phyloP scores from a whole-genome alignment of 1,140 invertebrate species.

The Asbolus verrucosus region DNA sequence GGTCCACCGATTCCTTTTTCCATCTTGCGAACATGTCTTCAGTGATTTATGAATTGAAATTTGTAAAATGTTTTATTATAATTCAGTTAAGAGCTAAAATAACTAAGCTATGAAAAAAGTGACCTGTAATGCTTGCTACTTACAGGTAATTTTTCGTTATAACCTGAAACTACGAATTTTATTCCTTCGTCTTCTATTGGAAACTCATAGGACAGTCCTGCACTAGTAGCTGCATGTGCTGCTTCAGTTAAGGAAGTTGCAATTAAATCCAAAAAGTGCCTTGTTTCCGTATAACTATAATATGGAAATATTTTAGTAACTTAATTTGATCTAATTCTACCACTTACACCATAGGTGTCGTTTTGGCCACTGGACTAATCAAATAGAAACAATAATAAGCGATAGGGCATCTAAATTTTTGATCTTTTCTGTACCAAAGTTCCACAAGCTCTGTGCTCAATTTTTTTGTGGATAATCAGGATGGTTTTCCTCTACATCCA shows the following conservation, averaged over 20 bases:
- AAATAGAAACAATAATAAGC: constrained; percentile 81
- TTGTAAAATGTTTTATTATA: constrained; percentile 74
- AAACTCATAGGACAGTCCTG: constrained; percentile 76
- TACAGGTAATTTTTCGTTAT: constrained; percentile 79
- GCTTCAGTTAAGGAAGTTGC: constrained; percentile 79
- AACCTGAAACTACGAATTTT: constrained; percentile 77
- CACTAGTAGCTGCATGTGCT: constrained; percentile 81
- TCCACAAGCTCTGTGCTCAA: constrained; percentile 73
- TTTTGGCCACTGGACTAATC: constrained; percentile 73
- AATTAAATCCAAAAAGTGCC: no score
- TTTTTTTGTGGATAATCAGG: constrained; percentile 72
- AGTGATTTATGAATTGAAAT: constrained; percentile 63
- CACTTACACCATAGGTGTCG: constrained; percentile 75
- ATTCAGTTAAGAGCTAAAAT: constrained; percentile 70
- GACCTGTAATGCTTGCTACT: no score
- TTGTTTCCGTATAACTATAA: no score
- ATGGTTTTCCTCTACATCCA: constrained; percentile 63
- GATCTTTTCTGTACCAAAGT: constrained; percentile 89
- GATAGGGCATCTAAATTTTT: constrained; percentile 86
- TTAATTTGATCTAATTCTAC: no score
- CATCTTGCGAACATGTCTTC: constrained; percentile 76
- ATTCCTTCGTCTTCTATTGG: constrained; percentile 75
- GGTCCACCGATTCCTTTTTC: constrained; percentile 73
- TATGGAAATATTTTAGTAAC: no score
- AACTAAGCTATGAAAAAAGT: no score